Percentiles rank a stretch among this genome's conserved stretches.
Conservation (phyloP, 1,140 invertebrate genomes). For the Drosophila asahinai region DNA sequence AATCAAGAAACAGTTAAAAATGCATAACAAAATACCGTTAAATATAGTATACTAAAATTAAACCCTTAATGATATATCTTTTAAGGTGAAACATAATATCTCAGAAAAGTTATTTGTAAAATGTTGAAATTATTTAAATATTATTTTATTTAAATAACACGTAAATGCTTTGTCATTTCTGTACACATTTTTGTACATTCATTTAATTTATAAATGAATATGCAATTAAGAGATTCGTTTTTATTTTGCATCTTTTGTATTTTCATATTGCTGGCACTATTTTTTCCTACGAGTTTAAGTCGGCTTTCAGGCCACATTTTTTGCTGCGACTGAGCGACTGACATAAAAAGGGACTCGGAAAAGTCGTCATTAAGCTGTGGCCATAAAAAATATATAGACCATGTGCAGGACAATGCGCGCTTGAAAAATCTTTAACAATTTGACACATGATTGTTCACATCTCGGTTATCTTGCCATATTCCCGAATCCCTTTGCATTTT, state of each 20-base stretch:
- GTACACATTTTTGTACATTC: background rate
- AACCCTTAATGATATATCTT: too few relatives aligned
- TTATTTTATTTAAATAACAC: background rate
- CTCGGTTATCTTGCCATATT: conserved; percentile 47
- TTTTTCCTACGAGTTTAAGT: background rate
- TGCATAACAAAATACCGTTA: too few relatives aligned
- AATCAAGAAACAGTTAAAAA: too few relatives aligned
- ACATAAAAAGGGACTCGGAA: conserved; percentile 12
- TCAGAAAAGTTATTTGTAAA: too few relatives aligned
- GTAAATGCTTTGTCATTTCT: background rate
- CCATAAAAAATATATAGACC: conserved; percentile 35
- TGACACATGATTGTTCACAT: conserved; percentile 43
- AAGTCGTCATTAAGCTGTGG: conserved; percentile 19
- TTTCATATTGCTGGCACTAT: background rate
- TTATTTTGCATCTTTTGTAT: background rate
- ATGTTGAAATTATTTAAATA: background rate
- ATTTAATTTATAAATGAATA: background rate
- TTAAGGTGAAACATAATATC: too few relatives aligned
- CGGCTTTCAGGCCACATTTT: background rate
- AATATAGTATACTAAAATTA: too few relatives aligned
- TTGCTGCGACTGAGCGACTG: background rate
- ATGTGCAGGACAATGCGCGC: conserved; percentile 23
- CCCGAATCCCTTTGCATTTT: conserved; percentile 38
- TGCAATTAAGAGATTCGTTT: background rate
- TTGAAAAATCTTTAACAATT: conserved; percentile 38